Conservation (phyloP, 1,140 invertebrate genomes). For the Sinonovacula constricta region DNA sequence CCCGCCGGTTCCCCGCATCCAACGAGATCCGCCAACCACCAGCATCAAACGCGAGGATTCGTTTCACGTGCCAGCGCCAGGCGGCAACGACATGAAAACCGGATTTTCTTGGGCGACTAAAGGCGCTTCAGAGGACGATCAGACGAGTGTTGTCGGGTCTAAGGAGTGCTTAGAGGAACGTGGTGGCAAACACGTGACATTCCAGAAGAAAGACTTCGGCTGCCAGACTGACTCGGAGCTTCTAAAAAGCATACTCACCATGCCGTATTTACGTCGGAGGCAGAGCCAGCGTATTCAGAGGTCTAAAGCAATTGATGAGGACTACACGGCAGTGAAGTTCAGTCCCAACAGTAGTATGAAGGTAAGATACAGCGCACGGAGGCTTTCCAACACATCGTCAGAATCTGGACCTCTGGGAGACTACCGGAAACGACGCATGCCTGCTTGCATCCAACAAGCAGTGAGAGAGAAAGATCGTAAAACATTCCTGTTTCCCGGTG, state of each 20-base stretch:
- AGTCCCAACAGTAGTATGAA: constrained; percentile 49
- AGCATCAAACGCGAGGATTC: constrained; percentile 56
- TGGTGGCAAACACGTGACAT: constrained; percentile 20
- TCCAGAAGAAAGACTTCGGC: constrained; percentile 45
- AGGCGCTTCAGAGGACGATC: constrained; percentile 50
- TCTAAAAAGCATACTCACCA: constrained; percentile 42
- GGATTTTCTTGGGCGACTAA: constrained; percentile 57
- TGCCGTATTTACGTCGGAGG: constrained; percentile 37
- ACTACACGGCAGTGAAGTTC: constrained; percentile 38
- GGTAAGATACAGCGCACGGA: constrained; percentile 18
- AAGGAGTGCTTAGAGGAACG: constrained; percentile 54
- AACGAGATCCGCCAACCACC: constrained; percentile 50
- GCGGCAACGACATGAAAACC: constrained; percentile 6
- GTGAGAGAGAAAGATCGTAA: constrained; percentile 4
- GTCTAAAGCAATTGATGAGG: constrained; percentile 44
- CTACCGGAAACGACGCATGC: background rate
- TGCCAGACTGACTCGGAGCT: constrained; percentile 59
- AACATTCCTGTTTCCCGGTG: constrained; percentile 31
- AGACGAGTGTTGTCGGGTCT: constrained; percentile 54
- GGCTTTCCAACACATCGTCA: background rate
- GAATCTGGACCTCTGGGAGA: background rate
- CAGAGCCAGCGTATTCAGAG: constrained; percentile 32
- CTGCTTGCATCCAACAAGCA: background rate
- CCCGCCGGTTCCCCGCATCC: constrained; percentile 11
- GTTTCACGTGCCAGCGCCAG: constrained; percentile 54